These are phyloP conservation scores for Neogobius melanostomus DNA, from an alignment of 2,113 vertebrate genomes.

Conservation along the genomic window DNA sequence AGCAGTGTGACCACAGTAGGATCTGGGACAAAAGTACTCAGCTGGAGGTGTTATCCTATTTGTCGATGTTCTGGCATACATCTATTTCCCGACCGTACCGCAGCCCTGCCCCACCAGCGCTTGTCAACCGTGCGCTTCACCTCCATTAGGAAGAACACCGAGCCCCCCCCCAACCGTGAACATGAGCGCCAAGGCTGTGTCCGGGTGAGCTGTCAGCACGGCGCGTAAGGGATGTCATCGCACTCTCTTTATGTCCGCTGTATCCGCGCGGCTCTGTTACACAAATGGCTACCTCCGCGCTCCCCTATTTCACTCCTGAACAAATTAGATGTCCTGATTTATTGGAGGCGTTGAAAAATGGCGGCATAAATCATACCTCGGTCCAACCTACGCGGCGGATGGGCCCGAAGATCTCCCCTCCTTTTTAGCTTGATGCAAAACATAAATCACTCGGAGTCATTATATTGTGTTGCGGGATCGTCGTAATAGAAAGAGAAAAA, in stretches of 20 bases:
- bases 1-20: no score
- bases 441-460: conserved; percentile 36
- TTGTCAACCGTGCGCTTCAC: conserved; percentile 62
- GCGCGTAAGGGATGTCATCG: conserved; percentile 59
- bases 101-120: no score
- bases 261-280: conserved; percentile 43
- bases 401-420: conserved; percentile 32
- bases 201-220: conserved; percentile 67
- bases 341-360: conserved; percentile 41
- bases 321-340: conserved; percentile 73
- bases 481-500: background rate
- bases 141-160: conserved; percentile 68
- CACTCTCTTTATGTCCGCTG: conserved; percentile 56
- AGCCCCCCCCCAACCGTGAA: no score
- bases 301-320: conserved; percentile 55
- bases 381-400: conserved; percentile 34
- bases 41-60: no score
- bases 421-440: conserved; percentile 19
- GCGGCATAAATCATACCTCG: conserved; percentile 61
- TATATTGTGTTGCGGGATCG: conserved; percentile 14
- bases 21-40: no score
- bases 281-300: conserved; percentile 45
- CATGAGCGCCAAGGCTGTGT: conserved; percentile 71
- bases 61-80: conserved; percentile 46
- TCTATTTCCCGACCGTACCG: background rate